phyloP scores from a whole-genome alignment of 2,888 invertebrate species.

The Malthinus flaveolus region DNA sequence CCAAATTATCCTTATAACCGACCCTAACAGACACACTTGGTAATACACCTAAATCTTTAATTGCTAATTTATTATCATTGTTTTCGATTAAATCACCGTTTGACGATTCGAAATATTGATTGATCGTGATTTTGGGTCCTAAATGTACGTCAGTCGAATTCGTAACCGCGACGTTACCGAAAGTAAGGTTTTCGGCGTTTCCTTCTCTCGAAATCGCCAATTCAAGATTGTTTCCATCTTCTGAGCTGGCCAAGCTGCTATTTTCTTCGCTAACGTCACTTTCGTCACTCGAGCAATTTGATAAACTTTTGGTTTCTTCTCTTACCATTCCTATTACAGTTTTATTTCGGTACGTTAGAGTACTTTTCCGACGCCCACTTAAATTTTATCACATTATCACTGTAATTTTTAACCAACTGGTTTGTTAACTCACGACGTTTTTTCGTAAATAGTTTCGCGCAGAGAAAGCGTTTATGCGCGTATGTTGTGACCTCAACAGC shows the following conservation, averaged over 20 bases:
- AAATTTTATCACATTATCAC: too few relatives aligned
- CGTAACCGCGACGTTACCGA: conserved; percentile 66
- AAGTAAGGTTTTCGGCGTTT: conserved; percentile 46
- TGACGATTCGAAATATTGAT: conserved; percentile 61
- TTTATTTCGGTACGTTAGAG: neutral
- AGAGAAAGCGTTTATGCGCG: neutral
- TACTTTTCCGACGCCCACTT: neutral
- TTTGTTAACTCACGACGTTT: too few relatives aligned
- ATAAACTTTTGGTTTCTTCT: conserved; percentile 14
- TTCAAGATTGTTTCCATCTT: conserved; percentile 16
- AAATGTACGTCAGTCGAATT: conserved; percentile 75
- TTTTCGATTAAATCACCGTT: conserved; percentile 16
- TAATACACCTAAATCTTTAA: conserved; percentile 11
- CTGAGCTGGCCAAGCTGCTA: conserved; percentile 26
- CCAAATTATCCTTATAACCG: conserved; percentile 11
- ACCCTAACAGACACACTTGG: conserved; percentile 7
- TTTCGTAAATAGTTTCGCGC: too few relatives aligned
- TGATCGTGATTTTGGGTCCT: conserved; percentile 77
- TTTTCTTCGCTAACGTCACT: conserved; percentile 24
- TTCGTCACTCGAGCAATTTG: conserved; percentile 7
- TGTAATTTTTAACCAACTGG: too few relatives aligned
- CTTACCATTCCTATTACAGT: conserved; percentile 21
- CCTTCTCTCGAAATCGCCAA: conserved; percentile 23
- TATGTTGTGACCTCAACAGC: conserved; percentile 1
- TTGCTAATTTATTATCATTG: conserved; percentile 12